Evolutionary conservation across 2,797 vertebrate species (phyloP).

Genomic region (Clarias platycephalus): DNA sequence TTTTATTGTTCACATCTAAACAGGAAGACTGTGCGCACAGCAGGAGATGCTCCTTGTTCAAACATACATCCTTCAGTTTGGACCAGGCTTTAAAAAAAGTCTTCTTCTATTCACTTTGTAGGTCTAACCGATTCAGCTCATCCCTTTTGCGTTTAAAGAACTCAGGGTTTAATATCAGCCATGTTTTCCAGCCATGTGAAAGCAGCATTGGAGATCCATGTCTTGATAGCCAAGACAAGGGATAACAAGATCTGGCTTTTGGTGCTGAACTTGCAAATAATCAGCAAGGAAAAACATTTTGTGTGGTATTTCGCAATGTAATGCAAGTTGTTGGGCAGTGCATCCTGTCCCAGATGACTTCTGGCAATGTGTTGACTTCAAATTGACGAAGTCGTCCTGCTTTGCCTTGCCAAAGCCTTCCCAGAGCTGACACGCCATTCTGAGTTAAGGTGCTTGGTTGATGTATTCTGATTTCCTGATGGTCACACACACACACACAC

Average conservation of each 20-base stretch:
- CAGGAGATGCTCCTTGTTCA: slow-evolving; percentile 54
- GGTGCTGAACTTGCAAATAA: background rate
- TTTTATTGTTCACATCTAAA: slow-evolving; percentile 72
- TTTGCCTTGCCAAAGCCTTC: background rate
- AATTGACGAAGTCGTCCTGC: background rate
- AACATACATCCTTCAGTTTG: background rate
- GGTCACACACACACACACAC: background rate
- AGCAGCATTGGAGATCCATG: background rate
- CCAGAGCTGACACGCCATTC: background rate
- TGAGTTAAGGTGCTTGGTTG: background rate
- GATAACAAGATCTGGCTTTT: background rate
- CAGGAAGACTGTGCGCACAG: slow-evolving; percentile 61
- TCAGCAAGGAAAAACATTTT: background rate
- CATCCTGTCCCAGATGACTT: background rate
- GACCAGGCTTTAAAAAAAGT: background rate
- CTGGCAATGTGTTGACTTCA: background rate
- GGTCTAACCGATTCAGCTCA: background rate
- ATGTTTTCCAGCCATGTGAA: background rate
- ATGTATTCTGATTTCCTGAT: background rate
- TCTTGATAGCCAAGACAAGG: background rate
- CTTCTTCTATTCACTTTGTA: background rate
- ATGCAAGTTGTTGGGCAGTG: background rate
- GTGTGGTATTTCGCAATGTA: background rate
- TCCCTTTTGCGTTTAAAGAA: background rate
- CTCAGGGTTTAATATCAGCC: background rate